phyloP scores from a whole-genome alignment of 2,113 vertebrate species.

The Psilopogon haemacephalus region DNA sequence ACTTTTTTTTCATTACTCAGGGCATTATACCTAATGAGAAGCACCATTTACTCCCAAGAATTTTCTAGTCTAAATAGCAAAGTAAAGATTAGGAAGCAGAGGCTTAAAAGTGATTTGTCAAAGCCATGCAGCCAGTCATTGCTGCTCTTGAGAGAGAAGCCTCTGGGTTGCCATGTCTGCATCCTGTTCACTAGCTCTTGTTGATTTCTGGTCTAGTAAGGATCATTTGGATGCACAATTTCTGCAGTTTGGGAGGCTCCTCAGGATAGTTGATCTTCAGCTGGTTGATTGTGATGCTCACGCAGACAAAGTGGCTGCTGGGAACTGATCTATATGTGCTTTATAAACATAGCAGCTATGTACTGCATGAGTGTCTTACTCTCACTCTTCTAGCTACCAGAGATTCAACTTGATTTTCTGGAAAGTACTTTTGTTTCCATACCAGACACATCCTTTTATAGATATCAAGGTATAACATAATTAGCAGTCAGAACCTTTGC shows the following conservation, averaged over 20 bases:
- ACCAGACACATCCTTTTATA: not conserved
- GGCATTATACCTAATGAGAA: not conserved
- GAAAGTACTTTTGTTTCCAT: not conserved
- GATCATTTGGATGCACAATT: not conserved
- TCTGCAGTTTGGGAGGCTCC: not conserved
- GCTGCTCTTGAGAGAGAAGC: not conserved
- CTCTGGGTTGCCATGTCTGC: not conserved
- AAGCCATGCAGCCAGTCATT: not conserved
- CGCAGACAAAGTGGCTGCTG: not conserved
- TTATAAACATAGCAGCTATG: fast-evolving
- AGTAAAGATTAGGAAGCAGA: not conserved
- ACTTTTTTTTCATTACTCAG: not conserved
- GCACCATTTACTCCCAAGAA: not conserved
- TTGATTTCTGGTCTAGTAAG: not conserved
- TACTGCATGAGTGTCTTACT: not conserved
- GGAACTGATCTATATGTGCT: not conserved
- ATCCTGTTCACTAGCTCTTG: not conserved
- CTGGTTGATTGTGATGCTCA: not conserved
- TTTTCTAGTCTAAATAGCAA: not conserved
- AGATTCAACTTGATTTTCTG: not conserved
- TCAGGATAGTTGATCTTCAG: not conserved
- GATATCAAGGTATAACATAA: not conserved
- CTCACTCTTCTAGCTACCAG: fast-evolving
- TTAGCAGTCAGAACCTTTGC: not conserved
- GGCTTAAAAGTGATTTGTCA: not conserved